Conservation (phyloP, 2,113 vertebrate genomes). For the Chroicocephalus ridibundus region DNA sequence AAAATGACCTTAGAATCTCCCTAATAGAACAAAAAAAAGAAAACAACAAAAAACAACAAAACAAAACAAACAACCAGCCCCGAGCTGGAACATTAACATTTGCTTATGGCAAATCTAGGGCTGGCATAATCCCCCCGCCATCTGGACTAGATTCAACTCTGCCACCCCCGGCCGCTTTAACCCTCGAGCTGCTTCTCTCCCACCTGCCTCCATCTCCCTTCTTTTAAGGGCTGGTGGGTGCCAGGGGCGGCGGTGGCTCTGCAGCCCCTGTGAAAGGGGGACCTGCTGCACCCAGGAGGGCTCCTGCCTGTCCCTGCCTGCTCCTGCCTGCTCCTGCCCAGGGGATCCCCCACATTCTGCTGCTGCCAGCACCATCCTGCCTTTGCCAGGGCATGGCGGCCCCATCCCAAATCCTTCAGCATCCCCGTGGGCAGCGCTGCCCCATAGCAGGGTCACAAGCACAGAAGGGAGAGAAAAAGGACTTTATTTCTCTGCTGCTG, state of each 20-base stretch:
- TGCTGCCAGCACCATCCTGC: background rate
- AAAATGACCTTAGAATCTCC: background rate
- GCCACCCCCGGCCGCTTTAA: accelerated
- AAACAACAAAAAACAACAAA: too few relatives aligned
- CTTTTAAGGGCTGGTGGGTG: background rate
- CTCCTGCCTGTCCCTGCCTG: background rate
- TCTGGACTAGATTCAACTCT: constrained; percentile 24
- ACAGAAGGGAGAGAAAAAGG: background rate
- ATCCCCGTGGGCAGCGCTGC: accelerated
- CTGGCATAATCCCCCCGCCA: constrained; percentile 25
- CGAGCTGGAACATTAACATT: background rate
- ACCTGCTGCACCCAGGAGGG: background rate
- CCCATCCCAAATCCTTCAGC: background rate
- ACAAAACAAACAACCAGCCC: background rate
- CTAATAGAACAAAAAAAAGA: background rate
- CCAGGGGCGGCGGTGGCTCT: background rate
- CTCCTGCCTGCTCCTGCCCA: background rate
- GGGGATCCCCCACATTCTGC: background rate
- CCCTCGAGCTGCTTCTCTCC: background rate
- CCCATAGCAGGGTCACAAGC: accelerated
- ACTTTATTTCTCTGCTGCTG: background rate
- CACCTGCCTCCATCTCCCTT: background rate
- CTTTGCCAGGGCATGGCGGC: accelerated
- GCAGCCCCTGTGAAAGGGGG: background rate
- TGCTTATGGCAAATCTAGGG: constrained; percentile 20